Base-by-base conservation (phyloP, 2,797 vertebrate species). In the Parotocinclus haroldoi region DNA sequence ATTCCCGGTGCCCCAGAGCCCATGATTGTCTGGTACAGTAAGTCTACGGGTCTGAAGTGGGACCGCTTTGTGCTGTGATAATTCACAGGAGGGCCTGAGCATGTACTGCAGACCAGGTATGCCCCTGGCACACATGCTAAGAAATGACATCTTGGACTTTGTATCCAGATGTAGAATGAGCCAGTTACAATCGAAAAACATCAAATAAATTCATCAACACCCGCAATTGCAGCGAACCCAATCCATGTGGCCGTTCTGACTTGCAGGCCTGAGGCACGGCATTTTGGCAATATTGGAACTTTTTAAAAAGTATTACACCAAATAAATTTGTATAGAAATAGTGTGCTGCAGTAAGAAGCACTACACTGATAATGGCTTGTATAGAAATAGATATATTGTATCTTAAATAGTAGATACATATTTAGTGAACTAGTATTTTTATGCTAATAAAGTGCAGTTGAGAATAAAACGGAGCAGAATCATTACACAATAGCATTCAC, bases 241-340 rank as follows among this genome's bases (percentile, higher is more conserved):
- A 69, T 16, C 39, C 38, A 51, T 53, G 44, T 66, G 66, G 45
- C 27, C 44, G 38, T 10, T 63, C 51, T 56, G 45, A 68, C 42
- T 50, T 52, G 17, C 55, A 17, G n/a, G 66, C 42, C 48, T 50
- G 19, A 68, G 48, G 18, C 46, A 59, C 51, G 37, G 38, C 45
- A 61, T 54, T 70, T 70, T 74, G 72, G 68, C 60, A 68, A 60
- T 51, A 50, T 54, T 71, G 37, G 10, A 57, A 62, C 12, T 55
- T 42, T 27, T 9, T 40, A 19, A 37, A 63, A 58, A 57, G 3
- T 16, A 64, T 58, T 56, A 62, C 39, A 11, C 45, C 49, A 53
- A 17, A 46, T 62, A 66, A 10, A 27, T 68, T 71, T 18, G 16
- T 45, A 40, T 58, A 50, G 7, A 59, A 59, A n/a, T n/a, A 38